Evolutionary conservation across 2,888 invertebrate genomes (phyloP), one percentile per base, ranked within the genome.

Genomic region (Notodonta ziczac): DNA sequence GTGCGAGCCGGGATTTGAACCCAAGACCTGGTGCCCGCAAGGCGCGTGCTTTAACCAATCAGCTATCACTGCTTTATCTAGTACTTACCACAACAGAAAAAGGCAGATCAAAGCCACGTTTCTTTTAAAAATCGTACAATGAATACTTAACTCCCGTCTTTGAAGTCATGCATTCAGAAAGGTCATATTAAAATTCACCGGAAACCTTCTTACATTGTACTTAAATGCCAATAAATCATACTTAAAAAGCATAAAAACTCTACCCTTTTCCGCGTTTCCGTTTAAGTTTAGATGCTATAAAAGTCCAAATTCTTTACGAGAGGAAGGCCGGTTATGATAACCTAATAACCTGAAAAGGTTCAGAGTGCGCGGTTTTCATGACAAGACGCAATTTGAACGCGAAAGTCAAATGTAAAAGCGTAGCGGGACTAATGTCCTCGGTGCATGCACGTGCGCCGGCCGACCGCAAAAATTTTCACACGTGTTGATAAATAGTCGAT

Each of bases 361-460:
- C 77, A 74, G 73, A 83, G 77, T 78, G 77, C 82, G 79, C 83
- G 78, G 76, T 76, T 91, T 90, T 90, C 92, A 91, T 92, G 92
- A 90, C 90, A 91, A 92, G 86, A 86, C 86, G 88, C 88, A 88
- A 89, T 91, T 87, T 87, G 84, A 82, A 84, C 81, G 81, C 85
- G 80, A 89, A 91, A 92, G 88, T 87, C 91, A 88, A 91, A 90
- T 85, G 84, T 87, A 85, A 87, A 91, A 91, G 88, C 88, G 89
- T 88, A 90, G 85, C 89, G 83, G 85, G 84, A 89, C 87, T 89
- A 91, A 92, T 90, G 91, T 86, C 81, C 83, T 83, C 77, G 78
- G 77, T 83, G 84, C 92, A 91, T 91, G 91, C 92, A 89, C 87
- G 76, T 72, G 74, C 76, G 77, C 76, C 80, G 77, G 74, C 78